Evolutionary conservation across 2,113 vertebrate species (phyloP), one percentile per base, ranked within the genome.

Genomic region (Ammodramus savannarum): DNA sequence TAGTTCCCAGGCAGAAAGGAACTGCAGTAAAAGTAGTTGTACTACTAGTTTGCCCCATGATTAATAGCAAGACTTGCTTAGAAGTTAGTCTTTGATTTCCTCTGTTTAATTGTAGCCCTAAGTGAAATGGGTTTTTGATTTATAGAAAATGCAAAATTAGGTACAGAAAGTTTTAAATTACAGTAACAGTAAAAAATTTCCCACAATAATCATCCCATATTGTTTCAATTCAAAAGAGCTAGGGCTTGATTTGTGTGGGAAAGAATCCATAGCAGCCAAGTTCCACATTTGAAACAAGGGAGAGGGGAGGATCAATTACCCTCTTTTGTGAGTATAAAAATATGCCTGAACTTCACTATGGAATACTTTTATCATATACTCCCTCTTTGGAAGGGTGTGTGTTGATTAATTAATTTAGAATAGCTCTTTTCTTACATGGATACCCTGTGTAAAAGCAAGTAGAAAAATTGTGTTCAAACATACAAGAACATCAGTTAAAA

Each of bases 111-210:
- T 97, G 96, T 96, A 65, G 63, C 90, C 88, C 61, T 79, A 78
- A 96, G 95, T 96, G 80, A 93, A 95, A 96, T 78, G 72, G 94
- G 91, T 68, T 94, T 97, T 96, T 97, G 97, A 97, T 97, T 97
- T 97, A 97, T 96, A 95, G 97, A 95, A 96, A 94, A 97, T 94
- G 94, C 95, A 94, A 96, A 96, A 93, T 89, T 93, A 58, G 93
- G 93, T 81, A 95, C 96, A 89, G 96, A 97, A 97, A 98, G 97
- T 98, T 97, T 96, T 95, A 68, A 95, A 90, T 95, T 78, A 87
- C 93, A 84, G 93, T 41, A 58, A 92, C 95, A 96, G 93, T 97
- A 97, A 96, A 96, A 97, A 92, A 94, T 77, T 96, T 91, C 96
- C 93, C 96, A 83, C 58, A 96, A 93, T 93, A 96, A 95, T 85